These are phyloP conservation scores for Sebastes baramenuke DNA, from an alignment of 2,797 vertebrate genomes.

Conservation along the genomic window DNA sequence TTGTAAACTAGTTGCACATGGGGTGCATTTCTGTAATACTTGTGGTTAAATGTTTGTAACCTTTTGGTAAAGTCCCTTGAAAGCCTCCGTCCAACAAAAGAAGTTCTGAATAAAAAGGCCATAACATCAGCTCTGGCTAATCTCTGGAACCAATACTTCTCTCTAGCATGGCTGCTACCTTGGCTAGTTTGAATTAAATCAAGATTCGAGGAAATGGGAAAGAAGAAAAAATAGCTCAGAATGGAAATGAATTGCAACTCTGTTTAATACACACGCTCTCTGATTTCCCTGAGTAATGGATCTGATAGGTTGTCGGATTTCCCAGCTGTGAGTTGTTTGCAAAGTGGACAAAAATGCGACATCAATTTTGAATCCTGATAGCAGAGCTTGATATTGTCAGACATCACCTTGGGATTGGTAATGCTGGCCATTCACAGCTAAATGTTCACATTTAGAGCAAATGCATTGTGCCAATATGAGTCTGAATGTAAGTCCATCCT, in stretches of 20 bases:
- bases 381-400: not conserved
- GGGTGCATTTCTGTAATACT: constrained; percentile 40
- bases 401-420: not conserved
- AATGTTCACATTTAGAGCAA: not conserved
- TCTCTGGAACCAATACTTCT: constrained; percentile 65
- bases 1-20: constrained; percentile 51
- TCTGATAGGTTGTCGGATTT: constrained; percentile 26
- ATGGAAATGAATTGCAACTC: constrained; percentile 19
- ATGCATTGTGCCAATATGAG: not conserved
- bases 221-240: not conserved
- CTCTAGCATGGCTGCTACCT: constrained; percentile 28
- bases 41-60: constrained; percentile 54
- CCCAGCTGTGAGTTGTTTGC: constrained; percentile 21
- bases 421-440: not conserved
- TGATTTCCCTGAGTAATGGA: constrained; percentile 34
- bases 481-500: not conserved
- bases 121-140: constrained; percentile 62
- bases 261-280: not conserved
- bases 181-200: constrained; percentile 52
- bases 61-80: constrained; percentile 47
- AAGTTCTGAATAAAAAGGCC: constrained; percentile 45
- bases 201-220: constrained; percentile 33
- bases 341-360: constrained; percentile 10
- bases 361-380: not conserved
- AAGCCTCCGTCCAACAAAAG: constrained; percentile 53